Evolutionary conservation across 2,113 vertebrate genomes (phyloP).

Genomic region (Takifugu flavidus): DNA sequence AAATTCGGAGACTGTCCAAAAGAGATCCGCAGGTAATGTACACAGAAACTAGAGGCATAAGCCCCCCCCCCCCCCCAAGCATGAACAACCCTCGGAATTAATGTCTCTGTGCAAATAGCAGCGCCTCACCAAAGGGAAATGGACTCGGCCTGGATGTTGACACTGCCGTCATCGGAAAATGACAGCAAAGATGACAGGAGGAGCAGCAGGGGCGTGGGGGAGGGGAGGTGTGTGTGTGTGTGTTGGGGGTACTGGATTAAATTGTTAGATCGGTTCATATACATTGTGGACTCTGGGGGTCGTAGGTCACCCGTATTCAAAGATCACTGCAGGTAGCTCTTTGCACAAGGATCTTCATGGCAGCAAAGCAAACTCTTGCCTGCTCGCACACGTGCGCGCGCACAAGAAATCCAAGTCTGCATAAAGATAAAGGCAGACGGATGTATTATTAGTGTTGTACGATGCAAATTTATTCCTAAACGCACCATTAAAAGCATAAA

Average conservation of each 20-base stretch:
- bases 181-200: conserved; percentile 38
- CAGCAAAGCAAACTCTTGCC: too few species aligned
- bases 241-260: conserved; percentile 14
- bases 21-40: conserved; percentile 29
- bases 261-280: conserved; percentile 26
- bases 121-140: conserved; percentile 28
- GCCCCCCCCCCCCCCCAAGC: conserved; percentile 44
- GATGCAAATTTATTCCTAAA: conserved; percentile 39
- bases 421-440: too few species aligned
- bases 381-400: too few species aligned
- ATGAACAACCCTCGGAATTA: conserved; percentile 55
- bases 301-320: conserved; percentile 3
- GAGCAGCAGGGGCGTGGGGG: background rate
- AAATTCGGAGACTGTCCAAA: conserved; percentile 32
- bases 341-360: too few species aligned
- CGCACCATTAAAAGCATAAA: conserved; percentile 49
- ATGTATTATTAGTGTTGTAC: conserved; percentile 39
- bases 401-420: too few species aligned
- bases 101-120: conserved; percentile 53
- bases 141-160: conserved; percentile 54
- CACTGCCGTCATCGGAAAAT: conserved; percentile 54
- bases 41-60: conserved; percentile 26
- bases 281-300: conserved; percentile 36
- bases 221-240: background rate
- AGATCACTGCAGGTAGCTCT: background rate